Evolutionary conservation across 2,113 vertebrate species (phyloP), one percentile per base, ranked within the genome.

Genomic region (Xenopus borealis): DNA sequence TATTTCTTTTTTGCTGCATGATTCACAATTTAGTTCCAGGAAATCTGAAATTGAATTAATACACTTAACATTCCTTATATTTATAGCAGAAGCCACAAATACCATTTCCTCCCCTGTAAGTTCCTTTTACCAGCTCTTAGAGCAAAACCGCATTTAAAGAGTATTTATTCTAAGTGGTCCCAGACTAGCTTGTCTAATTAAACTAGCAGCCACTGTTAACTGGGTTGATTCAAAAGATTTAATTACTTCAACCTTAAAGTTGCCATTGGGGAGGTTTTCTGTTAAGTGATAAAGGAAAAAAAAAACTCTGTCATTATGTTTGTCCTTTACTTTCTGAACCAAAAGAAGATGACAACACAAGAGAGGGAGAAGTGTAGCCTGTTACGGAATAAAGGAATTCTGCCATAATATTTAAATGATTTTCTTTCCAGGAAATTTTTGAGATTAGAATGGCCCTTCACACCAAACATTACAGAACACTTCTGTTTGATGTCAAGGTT

Each of bases 141-240:
- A 69, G 62, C 30, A 40, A 76, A 76, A 76, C 66, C 58, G 46
- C 73, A 76, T 76, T 76, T 69, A 76, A 76, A 63, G 66, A 76
- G 73, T 69, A 45, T 76, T 76, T 76, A 69, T 76, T 69, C 66
- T 76, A 76, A 76, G 66, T 76, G 73, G 66, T 75, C 73, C 73
- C 73, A 76, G 73, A 63, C 73, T 76, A 76, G 66, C 46, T 69
- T 63, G 58, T 50, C 66, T 76, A 76, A 76, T 76, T 76, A 76
- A 76, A 76, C 73, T 69, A 76, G 73, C 73, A 69, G 73, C 73
- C 73, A 76, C 73, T 76, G 73, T 76, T 76, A 76, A 76, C 73
- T 69, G 73, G 73, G 73, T 69, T 76, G 73, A 69, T 76, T 68
- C 73, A 76, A 76, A 76, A 76, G 73, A 76, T 76, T 76, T 76